Base-by-base conservation (phyloP, 2,797 vertebrate species). In the Sphenodon punctatus region DNA sequence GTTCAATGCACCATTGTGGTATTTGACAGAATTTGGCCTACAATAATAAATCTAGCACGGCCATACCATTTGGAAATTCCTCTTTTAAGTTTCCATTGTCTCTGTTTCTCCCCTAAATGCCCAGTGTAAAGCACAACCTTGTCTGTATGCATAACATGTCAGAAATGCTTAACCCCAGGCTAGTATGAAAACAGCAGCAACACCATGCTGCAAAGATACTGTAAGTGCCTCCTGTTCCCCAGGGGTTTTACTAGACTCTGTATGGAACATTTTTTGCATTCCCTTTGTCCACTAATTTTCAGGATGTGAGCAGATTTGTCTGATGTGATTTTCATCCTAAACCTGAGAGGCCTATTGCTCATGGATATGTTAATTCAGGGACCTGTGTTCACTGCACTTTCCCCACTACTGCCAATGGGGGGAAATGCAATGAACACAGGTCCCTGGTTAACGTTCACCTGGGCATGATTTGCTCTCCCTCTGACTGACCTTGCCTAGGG, bases 111-210 rank as follows among this genome's bases (percentile, higher is more conserved):
- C 32, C 25, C 12, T 23, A 88, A 91, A 86, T 89, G 78, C 88
- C 78, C 10, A 34, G 8, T 56, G 5, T 56, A 56, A 77, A 73
- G 73, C 81, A 38, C 87, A 87, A 87, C 86, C 82, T 34, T 30
- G 30, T 56, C 17, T 8, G n/a, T 30, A 17, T 30, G 49, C 3
- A 15, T 32, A 16, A 19, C 27, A 89, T 85, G 74, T 83, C 89
- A 88, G 84, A 70, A 87, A 86, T 81, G 80, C 67, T 49, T 87
- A 90, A 87, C 90, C 82, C 90, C 90, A 90, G 65, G 80, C 75
- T 49, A 48, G 12, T n/a, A n/a, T 51, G 25, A 14, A 51, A 51
- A 51, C 25, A 51, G 25, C 48, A 51, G 4, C 48, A 51, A 14
- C 51, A 48, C 51, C n/a, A 25, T 7, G 27, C 25, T 51, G 48